Percentiles rank a stretch among this genome's conserved stretches.
phyloP scores from a whole-genome alignment of 2,797 vertebrate species.

The Xiphorhynchus erythropygius region DNA sequence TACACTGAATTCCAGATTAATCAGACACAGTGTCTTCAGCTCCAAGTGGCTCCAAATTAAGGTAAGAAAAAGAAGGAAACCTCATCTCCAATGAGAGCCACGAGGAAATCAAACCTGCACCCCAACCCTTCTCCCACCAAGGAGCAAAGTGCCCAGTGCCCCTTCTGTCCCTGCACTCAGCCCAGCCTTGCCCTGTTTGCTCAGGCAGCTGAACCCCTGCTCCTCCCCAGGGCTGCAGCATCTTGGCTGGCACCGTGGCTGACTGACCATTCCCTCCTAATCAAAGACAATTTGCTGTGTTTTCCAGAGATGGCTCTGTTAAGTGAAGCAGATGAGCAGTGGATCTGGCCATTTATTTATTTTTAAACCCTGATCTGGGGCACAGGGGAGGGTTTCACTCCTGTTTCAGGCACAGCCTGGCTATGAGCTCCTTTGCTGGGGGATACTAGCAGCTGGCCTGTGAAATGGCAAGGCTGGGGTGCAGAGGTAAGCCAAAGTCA shows the following conservation, averaged over 20 bases:
- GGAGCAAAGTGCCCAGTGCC: background rate
- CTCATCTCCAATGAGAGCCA: background rate
- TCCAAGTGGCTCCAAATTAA: background rate
- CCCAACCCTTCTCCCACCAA: background rate
- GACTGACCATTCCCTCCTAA: background rate
- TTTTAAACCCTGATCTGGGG: slow-evolving; percentile 29
- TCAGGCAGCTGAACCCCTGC: background rate
- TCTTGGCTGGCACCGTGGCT: background rate
- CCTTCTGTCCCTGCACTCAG: background rate
- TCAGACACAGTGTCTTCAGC: background rate
- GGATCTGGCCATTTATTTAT: slow-evolving; percentile 12
- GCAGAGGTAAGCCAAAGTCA: slow-evolving; percentile 23
- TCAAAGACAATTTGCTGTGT: background rate
- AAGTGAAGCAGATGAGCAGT: background rate
- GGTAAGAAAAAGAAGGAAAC: background rate
- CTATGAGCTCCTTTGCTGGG: background rate
- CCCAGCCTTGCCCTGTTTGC: background rate
- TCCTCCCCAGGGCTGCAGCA: background rate
- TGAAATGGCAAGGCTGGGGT: background rate
- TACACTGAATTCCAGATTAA: background rate
- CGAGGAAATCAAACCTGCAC: fast-evolving
- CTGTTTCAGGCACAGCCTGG: background rate
- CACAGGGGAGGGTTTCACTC: background rate
- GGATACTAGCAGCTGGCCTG: slow-evolving; percentile 40
- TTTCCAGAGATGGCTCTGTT: background rate